These are phyloP conservation scores for Silvanus unidentatus DNA, from an alignment of 2,888 invertebrate species.

Conservation along the genomic window DNA sequence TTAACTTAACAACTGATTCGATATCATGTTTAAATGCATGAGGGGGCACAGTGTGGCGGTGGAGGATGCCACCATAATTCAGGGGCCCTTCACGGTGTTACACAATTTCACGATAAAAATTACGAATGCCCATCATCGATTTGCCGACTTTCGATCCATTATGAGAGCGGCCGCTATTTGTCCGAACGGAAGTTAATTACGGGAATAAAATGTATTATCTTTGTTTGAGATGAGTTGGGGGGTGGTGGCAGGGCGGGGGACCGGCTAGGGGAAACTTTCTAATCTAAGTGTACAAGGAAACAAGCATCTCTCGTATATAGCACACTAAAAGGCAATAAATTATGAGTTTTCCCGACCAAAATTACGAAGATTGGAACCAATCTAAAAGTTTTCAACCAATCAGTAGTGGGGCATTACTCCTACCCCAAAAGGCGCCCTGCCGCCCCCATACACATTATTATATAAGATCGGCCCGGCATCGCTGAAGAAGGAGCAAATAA, in stretches of 20 bases:
- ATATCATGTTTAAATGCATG: constrained; percentile 49
- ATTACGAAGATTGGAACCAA: constrained; percentile 44
- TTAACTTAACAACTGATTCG: constrained; percentile 49
- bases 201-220: too few relatives aligned
- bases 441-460: constrained; percentile 11
- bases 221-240: too few relatives aligned
- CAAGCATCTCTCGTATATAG: constrained; percentile 16
- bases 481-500: too few relatives aligned
- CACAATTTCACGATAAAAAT: too few relatives aligned
- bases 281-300: constrained; percentile 30
- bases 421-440: constrained; percentile 18
- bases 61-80: too few relatives aligned
- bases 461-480: too few relatives aligned
- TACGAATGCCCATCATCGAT: too few relatives aligned
- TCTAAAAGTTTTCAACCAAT: constrained; percentile 46
- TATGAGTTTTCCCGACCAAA: constrained; percentile 44
- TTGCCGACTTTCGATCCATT: background rate
- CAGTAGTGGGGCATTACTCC: constrained; percentile 37
- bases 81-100: too few relatives aligned
- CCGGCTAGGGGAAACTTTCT: constrained; percentile 11
- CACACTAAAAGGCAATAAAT: constrained; percentile 39
- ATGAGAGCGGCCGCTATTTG: too few relatives aligned
- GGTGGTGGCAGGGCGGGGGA: too few relatives aligned
- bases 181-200: too few relatives aligned
- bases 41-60: constrained; percentile 32